Conservation (phyloP, 2,888 invertebrate species). For the Stratiomys singularior region DNA sequence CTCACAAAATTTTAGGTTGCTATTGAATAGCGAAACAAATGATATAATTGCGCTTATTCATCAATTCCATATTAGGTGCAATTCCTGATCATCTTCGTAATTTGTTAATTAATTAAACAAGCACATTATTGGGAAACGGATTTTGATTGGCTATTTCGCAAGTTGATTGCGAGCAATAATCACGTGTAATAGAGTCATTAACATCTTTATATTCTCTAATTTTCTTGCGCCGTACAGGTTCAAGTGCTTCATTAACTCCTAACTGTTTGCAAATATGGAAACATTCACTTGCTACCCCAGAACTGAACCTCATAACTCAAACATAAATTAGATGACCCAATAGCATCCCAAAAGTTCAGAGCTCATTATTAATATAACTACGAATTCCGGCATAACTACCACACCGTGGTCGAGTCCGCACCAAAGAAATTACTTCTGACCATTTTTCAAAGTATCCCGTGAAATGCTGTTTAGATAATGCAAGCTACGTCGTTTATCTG, state of each 20-base stretch:
- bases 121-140: too few relatives aligned
- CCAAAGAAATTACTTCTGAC: background rate
- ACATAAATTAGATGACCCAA: slow-evolving; percentile 38
- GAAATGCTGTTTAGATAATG: slow-evolving; percentile 26
- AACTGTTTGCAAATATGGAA: slow-evolving; percentile 20
- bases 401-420: background rate
- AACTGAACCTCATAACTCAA: background rate
- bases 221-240: background rate
- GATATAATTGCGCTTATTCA: too few relatives aligned
- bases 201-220: background rate
- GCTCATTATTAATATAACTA: slow-evolving; percentile 16
- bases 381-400: slow-evolving; percentile 14
- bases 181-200: background rate
- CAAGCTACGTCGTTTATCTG: slow-evolving; percentile 27
- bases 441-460: slow-evolving; percentile 22
- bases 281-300: background rate
- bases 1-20: too few relatives aligned
- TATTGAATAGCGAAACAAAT: too few relatives aligned
- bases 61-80: too few relatives aligned
- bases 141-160: too few relatives aligned
- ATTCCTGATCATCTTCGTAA: too few relatives aligned
- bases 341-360: slow-evolving; percentile 23
- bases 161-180: too few relatives aligned
- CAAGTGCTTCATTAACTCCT: slow-evolving; percentile 32
- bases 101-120: too few relatives aligned